phyloP scores from a whole-genome alignment of 2,797 vertebrate species.

The Pipistrellus kuhlii region DNA sequence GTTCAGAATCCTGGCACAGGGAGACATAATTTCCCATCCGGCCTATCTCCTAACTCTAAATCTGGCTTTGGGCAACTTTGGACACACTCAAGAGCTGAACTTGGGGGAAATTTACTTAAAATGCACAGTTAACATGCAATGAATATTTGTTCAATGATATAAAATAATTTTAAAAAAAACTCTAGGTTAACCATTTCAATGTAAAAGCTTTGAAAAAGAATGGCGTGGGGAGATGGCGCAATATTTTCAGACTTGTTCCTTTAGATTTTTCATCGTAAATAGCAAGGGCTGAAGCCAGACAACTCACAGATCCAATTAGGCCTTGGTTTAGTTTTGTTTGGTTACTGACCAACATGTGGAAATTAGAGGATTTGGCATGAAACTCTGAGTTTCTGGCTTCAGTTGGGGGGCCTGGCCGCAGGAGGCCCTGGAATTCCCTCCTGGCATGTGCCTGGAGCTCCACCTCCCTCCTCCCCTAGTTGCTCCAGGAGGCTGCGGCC shows the following conservation, averaged over 20 bases:
- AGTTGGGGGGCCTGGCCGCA: not conserved
- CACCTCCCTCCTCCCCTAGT: not conserved
- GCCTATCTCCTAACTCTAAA: not conserved
- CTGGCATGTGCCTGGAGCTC: too few species aligned
- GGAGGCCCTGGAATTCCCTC: not conserved
- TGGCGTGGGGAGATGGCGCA: not conserved
- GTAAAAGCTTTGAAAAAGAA: not conserved
- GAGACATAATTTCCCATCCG: not conserved
- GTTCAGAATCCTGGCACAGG: not conserved
- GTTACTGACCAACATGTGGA: not conserved
- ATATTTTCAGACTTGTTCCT: not conserved
- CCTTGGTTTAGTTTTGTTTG: not conserved
- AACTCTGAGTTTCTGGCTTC: not conserved
- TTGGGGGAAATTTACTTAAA: not conserved
- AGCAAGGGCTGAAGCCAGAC: not conserved
- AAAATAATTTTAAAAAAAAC: not conserved
- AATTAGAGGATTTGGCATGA: not conserved
- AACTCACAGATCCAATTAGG: not conserved
- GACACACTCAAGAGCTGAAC: not conserved
- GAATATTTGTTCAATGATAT: not conserved
- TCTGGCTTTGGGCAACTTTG: not conserved
- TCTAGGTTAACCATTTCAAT: not conserved
- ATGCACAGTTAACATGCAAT: not conserved
- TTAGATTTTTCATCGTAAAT: not conserved
- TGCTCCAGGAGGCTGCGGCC: not conserved